Conservation (phyloP, 92 coral and sea anemone species). For the Siderastrea radians region DNA sequence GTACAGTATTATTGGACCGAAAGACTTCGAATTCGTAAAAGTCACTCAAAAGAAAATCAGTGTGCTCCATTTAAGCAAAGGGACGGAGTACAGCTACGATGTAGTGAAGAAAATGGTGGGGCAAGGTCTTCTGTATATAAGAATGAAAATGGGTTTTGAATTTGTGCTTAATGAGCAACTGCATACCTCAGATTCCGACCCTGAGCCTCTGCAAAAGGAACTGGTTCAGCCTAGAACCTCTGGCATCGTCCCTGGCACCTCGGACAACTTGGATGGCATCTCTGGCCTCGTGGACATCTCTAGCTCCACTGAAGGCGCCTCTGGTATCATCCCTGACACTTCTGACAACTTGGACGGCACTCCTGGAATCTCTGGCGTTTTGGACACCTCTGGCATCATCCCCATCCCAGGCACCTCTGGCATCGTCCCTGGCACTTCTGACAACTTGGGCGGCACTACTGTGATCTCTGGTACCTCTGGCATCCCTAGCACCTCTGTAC, state of each 20-base stretch:
- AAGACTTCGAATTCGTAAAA: conserved; percentile 74
- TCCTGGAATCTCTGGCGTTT: conserved; percentile 2
- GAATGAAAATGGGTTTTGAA: conserved; percentile 64
- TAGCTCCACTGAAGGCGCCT: background rate
- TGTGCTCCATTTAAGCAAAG: conserved; percentile 38
- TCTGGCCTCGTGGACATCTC: background rate
- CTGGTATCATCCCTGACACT: conserved; percentile 16
- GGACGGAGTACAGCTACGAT: conserved; percentile 62
- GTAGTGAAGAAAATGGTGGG: conserved; percentile 69
- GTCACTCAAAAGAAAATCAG: conserved; percentile 70
- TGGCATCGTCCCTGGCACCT: conserved; percentile 1
- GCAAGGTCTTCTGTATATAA: conserved; percentile 73
- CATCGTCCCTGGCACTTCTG: conserved; percentile 2
- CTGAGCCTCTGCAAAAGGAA: background rate
- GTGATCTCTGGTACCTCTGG: background rate
- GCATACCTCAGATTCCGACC: conserved; percentile 37
- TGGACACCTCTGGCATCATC: background rate
- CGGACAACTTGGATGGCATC: background rate
- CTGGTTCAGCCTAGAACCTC: background rate
- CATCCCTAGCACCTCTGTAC: conserved; percentile 30
- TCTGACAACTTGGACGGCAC: background rate
- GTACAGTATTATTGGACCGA: conserved; percentile 45
- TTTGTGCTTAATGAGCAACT: conserved; percentile 39
- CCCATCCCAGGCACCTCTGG: conserved; percentile 3
- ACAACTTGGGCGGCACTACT: too few relatives aligned